A percentile compares a stretch with the other conserved stretches of the same genome.
Conservation (phyloP, 2,797 vertebrate species). For the Mallotus villosus region DNA sequence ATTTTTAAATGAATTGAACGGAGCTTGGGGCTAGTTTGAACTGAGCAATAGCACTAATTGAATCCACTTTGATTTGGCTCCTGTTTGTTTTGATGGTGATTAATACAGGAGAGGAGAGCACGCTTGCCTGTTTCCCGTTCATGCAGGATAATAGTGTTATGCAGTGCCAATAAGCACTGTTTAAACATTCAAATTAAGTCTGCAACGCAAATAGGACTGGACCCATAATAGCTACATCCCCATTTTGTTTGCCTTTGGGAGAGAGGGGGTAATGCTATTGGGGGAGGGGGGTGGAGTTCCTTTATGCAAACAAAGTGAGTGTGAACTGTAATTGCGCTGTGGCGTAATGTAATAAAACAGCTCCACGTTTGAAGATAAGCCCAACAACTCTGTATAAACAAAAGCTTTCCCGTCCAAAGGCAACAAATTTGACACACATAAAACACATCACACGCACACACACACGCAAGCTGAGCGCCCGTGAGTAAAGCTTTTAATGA, state of each 20-base stretch:
- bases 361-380: conserved; percentile 49
- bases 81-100: conserved; percentile 38
- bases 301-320: conserved; percentile 51
- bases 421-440: conserved; percentile 32
- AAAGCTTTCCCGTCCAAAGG: conserved; percentile 45
- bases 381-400: conserved; percentile 56
- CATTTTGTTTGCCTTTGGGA: conserved; percentile 46
- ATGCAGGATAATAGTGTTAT: conserved; percentile 57
- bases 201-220: conserved; percentile 44
- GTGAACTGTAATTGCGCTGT: conserved; percentile 52
- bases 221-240: conserved; percentile 40
- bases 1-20: conserved; percentile 45
- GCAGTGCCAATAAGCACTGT: conserved; percentile 51
- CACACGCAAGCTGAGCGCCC: not conserved
- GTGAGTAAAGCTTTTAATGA: conserved; percentile 18
- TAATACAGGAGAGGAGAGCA: conserved; percentile 29
- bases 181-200: conserved; percentile 63
- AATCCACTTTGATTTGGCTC: conserved; percentile 31
- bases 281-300: not conserved
- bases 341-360: conserved; percentile 44
- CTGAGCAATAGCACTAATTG: conserved; percentile 39
- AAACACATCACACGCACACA: not conserved
- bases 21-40: conserved; percentile 37
- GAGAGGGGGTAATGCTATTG: conserved; percentile 24
- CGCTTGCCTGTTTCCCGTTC: conserved; percentile 33